Conservation (phyloP, 1,140 invertebrate genomes). For the Plectrocnemia conspersa region DNA sequence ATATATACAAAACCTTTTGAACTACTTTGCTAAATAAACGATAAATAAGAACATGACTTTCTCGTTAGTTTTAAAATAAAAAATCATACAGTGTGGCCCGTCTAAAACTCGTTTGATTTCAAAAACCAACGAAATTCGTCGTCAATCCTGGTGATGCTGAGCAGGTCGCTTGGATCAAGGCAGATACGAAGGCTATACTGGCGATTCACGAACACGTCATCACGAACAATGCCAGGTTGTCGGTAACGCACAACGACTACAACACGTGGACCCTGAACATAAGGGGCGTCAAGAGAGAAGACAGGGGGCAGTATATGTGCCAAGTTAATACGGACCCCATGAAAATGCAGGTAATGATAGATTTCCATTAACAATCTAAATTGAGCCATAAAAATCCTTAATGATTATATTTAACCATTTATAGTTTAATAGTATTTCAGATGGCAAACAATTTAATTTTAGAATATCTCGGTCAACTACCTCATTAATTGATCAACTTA, state of each 20-base stretch:
- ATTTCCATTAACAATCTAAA: too few species aligned
- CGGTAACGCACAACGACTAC: slow-evolving; percentile 80
- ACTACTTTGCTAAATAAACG: too few species aligned
- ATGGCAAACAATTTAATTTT: too few species aligned
- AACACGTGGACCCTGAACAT: slow-evolving; percentile 86
- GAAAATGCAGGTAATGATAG: slow-evolving; percentile 80
- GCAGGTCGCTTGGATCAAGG: slow-evolving; percentile 90
- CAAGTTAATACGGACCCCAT: slow-evolving; percentile 92
- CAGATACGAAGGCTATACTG: slow-evolving; percentile 85
- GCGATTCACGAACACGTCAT: slow-evolving; percentile 90
- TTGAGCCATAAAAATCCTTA: too few species aligned
- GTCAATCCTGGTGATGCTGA: slow-evolving; percentile 20
- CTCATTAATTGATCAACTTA: too few species aligned
- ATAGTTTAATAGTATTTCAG: too few species aligned
- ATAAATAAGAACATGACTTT: too few species aligned
- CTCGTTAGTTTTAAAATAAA: too few species aligned
- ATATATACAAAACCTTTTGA: too few species aligned
- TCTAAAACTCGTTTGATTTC: slow-evolving; percentile 33
- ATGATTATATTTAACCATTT: too few species aligned
- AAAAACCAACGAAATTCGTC: slow-evolving; percentile 2
- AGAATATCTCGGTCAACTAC: too few species aligned
- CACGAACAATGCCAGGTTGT: slow-evolving; percentile 80
- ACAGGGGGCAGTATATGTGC: slow-evolving; percentile 86
- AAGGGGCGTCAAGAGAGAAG: slow-evolving; percentile 72
- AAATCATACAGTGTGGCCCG: too few species aligned